A percentile compares a stretch with the other conserved stretches of the same genome.
These are phyloP conservation scores for Grallaria varia DNA, from an alignment of 2,113 vertebrate species.

Conservation along the genomic window DNA sequence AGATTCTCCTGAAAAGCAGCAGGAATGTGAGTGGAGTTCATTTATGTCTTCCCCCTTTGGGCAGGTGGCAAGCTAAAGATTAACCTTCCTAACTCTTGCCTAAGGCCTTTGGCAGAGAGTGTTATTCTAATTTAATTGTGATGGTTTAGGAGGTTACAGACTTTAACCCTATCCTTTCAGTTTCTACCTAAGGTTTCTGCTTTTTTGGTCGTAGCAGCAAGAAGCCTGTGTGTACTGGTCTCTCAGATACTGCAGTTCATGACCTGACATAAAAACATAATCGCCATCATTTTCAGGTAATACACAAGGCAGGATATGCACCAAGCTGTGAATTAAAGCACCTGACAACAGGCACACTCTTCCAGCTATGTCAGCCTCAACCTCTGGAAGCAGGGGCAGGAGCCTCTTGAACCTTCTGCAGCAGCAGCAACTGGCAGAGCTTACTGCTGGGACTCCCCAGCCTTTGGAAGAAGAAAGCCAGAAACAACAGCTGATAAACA, in stretches of 20 bases:
- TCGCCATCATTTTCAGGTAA: not conserved
- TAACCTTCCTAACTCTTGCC: not conserved
- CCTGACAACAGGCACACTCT: not conserved
- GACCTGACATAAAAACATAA: not conserved
- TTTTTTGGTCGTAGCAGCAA: not conserved
- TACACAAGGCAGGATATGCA: not conserved
- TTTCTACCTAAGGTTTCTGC: not conserved
- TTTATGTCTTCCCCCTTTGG: not conserved
- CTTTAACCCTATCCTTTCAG: not conserved
- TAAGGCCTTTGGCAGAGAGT: not conserved
- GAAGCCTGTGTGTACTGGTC: not conserved
- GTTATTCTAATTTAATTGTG: not conserved
- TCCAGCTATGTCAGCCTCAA: not conserved
- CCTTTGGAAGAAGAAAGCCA: not conserved
- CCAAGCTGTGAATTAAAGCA: not conserved
- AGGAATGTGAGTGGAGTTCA: not conserved
- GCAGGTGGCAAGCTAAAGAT: not conserved
- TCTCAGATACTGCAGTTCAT: not conserved
- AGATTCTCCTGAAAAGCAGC: not conserved
- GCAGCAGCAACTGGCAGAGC: not conserved
- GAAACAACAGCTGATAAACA: not conserved
- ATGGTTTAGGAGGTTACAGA: not conserved
- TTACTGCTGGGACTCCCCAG: not conserved
- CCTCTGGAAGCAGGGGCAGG: not conserved
- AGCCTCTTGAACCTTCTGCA: not conserved